Evolutionary conservation across 1,140 invertebrate genomes (phyloP), one percentile per base, ranked within the genome.

Genomic region (Cyphomyrmex costatus): DNA sequence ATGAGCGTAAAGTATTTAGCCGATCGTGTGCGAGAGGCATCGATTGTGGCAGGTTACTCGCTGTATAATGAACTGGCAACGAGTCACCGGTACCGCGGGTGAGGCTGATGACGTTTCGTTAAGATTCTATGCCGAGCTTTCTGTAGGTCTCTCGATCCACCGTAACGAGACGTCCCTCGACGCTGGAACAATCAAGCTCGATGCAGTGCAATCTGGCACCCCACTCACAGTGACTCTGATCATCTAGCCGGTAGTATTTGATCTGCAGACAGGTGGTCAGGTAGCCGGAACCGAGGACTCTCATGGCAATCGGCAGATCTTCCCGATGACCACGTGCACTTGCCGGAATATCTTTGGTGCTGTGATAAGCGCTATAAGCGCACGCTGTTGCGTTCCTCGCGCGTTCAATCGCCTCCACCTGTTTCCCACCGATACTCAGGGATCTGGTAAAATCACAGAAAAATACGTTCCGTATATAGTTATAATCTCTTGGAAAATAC

Each of bases 181-280:
- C 94, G 70, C 94, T 95, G 10, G 94, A 94, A 84, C 96, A 96
- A 79, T 96, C 96, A 33, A 96, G 95, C 78, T 96, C 96, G 87
- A 96, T 96, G 87, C 95, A 96, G 87, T 96, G 95, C 8, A 96
- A 90, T n/a, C 94, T 92, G 4, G 94, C 95, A 46, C 96, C 96
- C 95, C 95, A 96, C 30, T 95, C 95, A 74, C 95, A 95, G 87
- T 96, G 96, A 19, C 95, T 95, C 27, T 94, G 94, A 77, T 96
- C 95, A 21, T 94, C 94, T 6, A 90, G 65, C 76, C 95, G 95
- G 90, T 96, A 96, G 71, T 96, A 96, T 90, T 96, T 96, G 68
- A 96, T 95, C 85, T 96, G 96, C 66, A 96, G 92, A 71, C 95
- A 94, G 46, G 95, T 95, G 16, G 94, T 94, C 83, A 96, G 91